Conservation (phyloP, 2,113 vertebrate species). For the Neolamprologus ventralis region DNA sequence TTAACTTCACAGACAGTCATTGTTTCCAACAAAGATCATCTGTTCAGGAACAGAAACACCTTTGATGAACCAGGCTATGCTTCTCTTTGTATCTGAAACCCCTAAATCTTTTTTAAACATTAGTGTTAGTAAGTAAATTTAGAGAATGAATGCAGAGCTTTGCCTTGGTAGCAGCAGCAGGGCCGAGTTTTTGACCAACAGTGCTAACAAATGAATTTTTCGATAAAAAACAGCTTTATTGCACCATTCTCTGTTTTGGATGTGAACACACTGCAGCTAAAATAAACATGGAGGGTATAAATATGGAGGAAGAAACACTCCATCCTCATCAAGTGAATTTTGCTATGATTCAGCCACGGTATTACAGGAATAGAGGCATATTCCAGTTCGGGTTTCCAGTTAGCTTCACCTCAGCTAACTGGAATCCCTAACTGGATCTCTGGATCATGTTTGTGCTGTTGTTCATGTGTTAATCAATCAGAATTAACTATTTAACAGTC, state of each 20-base stretch:
- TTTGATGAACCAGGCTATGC: background rate
- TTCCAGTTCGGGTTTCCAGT: background rate
- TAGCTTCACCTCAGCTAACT: background rate
- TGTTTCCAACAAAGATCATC: constrained; percentile 14
- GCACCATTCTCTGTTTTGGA: background rate
- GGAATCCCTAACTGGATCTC: background rate
- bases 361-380: background rate
- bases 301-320: background rate
- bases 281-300: background rate
- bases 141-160: background rate
- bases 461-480: background rate
- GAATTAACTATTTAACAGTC: background rate
- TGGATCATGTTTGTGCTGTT: background rate
- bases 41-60: constrained; percentile 6
- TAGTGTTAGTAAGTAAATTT: background rate
- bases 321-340: background rate
- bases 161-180: background rate
- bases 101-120: background rate
- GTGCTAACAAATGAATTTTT: background rate
- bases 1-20: constrained; percentile 22
- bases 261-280: background rate
- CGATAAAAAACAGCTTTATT: background rate
- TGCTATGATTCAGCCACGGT: background rate
- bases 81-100: background rate
- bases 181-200: background rate